phyloP scores from a whole-genome alignment of 2,888 invertebrate genomes.

The Perithous albicinctus region DNA sequence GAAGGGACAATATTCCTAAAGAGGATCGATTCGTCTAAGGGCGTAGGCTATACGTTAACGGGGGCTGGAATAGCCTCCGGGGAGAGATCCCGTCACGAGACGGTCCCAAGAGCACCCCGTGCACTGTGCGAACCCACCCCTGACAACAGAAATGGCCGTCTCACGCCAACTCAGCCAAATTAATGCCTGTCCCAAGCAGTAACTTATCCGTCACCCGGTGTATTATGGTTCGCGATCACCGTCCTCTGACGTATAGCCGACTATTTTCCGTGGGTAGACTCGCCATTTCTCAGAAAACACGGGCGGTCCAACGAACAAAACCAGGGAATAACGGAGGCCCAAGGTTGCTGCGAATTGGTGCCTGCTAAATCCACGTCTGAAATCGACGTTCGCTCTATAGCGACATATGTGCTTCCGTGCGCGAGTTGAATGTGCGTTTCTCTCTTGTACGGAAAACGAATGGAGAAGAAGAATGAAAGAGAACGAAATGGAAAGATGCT shows the following conservation, averaged over 20 bases:
- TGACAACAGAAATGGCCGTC: conserved; percentile 65
- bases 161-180: conserved; percentile 79
- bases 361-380: conserved; percentile 31
- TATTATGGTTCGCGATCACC: conserved; percentile 69
- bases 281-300: conserved; percentile 49
- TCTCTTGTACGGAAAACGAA: conserved; percentile 21
- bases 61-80: conserved; percentile 78
- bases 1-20: conserved; percentile 68
- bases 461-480: not conserved
- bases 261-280: conserved; percentile 47
- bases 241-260: conserved; percentile 55
- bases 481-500: not conserved
- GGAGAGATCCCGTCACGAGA: conserved; percentile 76
- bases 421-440: conserved; percentile 2
- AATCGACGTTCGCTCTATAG: conserved; percentile 43
- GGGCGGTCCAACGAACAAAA: not conserved
- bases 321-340: conserved; percentile 37
- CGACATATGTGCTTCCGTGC: conserved; percentile 31
- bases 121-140: conserved; percentile 36
- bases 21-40: conserved; percentile 80
- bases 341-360: conserved; percentile 4
- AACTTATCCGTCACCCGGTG: conserved; percentile 66
- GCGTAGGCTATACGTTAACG: conserved; percentile 79
- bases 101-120: conserved; percentile 24
- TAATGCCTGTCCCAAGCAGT: conserved; percentile 81